phyloP scores from a whole-genome alignment of 2,113 vertebrate genomes.

The Hydrochoerus hydrochaeris region DNA sequence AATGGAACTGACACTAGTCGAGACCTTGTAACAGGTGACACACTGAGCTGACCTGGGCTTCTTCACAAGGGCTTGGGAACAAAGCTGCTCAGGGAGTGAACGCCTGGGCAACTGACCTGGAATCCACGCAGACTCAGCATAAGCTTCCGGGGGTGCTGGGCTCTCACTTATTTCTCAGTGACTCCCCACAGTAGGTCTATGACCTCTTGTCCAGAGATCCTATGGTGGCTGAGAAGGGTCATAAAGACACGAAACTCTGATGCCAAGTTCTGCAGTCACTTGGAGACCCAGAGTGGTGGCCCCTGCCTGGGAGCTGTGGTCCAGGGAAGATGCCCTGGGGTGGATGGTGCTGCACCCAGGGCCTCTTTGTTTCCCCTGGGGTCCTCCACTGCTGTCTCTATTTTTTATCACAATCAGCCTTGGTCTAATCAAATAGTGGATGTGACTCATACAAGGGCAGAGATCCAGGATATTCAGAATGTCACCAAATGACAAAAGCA shows the following conservation, averaged over 20 bases:
- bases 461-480: background rate
- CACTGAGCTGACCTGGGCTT: background rate
- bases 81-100: background rate
- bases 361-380: fast-evolving
- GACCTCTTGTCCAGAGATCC: background rate
- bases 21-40: background rate
- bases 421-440: fast-evolving
- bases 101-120: background rate
- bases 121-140: background rate
- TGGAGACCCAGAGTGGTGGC: fast-evolving
- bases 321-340: fast-evolving
- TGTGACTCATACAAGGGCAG: fast-evolving
- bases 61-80: background rate
- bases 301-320: fast-evolving
- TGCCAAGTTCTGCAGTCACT: background rate
- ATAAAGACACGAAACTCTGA: background rate
- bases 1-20: too few relatives aligned
- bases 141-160: background rate
- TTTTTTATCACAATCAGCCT: background rate
- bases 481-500: background rate
- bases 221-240: background rate
- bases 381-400: background rate
- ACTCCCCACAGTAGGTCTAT: background rate
- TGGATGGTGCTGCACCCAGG: fast-evolving
- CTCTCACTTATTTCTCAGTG: background rate